Evolutionary conservation across 2,888 invertebrate species (phyloP), one percentile per base, ranked within the genome.

Genomic region (Galerucella nymphaeae): DNA sequence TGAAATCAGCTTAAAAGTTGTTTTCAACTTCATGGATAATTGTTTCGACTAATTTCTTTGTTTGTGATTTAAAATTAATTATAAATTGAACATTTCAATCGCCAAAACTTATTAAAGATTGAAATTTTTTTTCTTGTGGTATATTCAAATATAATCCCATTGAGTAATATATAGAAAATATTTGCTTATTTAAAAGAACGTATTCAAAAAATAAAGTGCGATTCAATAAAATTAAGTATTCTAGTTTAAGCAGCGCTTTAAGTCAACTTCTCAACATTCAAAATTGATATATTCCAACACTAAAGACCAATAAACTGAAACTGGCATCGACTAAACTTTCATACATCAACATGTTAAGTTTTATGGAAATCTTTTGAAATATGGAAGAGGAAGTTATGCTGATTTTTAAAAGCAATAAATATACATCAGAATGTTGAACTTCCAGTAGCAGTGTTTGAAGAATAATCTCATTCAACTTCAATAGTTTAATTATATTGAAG

Each of bases 161-260:
- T 38, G 6, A 38, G 30, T 38, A 38, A 9, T 9, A 38, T 38
- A 38, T 38, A 38, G 30, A 38, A 38, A 38, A 38, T 38, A 38
- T 38, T 38, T 38, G 30, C 30, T 38, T 1, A 38, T 53, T 53
- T 53, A 18, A 16, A 53, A 53, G 53, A 18, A 53, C 53, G 53
- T 3, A 18, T 53, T 53, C 53, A 18, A 16, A 45, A 18, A 18
- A 53, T 53, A 48, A 61, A 67, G 45, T 50, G 48, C 23, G 48
- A 45, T 57, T 48, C 23, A 61, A 58, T 18, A 66, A 53, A 53
- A 53, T 53, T 53, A 53, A 53, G 16, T 53, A 53, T 53, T 18
- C 18, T 18, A 53, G 53, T 53, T 53, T 10, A n/a, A 53, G 53
- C 53, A 53, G 53, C 16, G 16, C 50, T 16, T 50, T 30, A 30